Conservation (phyloP, 2,113 vertebrate species). For the Sphaerodactylus townsendi region DNA sequence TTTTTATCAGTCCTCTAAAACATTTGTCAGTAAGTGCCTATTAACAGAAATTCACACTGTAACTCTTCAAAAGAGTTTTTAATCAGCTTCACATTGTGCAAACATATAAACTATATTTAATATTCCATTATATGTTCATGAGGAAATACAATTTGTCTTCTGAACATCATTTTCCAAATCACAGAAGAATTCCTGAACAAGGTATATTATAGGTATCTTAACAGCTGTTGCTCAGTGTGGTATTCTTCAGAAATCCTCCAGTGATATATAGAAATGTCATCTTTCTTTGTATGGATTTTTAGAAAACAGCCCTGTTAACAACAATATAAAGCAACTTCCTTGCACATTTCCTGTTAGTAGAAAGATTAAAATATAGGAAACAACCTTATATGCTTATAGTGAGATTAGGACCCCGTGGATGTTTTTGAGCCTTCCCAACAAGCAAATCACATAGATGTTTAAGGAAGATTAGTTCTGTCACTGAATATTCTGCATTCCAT, state of each 20-base stretch:
- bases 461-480: too few relatives aligned
- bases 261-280: constrained; percentile 10
- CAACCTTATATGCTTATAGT: neutral
- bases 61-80: neutral
- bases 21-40: constrained; percentile 4
- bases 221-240: constrained; percentile 34
- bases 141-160: constrained; percentile 40
- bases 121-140: constrained; percentile 37
- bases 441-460: too few relatives aligned
- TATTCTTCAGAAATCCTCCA: constrained; percentile 30
- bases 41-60: neutral
- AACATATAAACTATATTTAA: constrained; percentile 34
- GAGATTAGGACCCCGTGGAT: neutral
- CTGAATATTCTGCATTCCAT: too few relatives aligned
- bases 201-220: constrained; percentile 10
- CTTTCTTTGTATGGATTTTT: constrained; percentile 34
- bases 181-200: constrained; percentile 31
- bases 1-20: neutral
- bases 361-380: constrained; percentile 15
- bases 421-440: too few relatives aligned
- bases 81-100: neutral
- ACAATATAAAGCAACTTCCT: constrained; percentile 42
- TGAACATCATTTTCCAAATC: constrained; percentile 42
- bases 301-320: constrained; percentile 28
- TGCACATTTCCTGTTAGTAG: constrained; percentile 25